A percentile compares a stretch with the other conserved stretches of the same genome.
These are phyloP conservation scores for Cebidichthys violaceus DNA, from an alignment of 2,113 vertebrate species.

Conservation along the genomic window DNA sequence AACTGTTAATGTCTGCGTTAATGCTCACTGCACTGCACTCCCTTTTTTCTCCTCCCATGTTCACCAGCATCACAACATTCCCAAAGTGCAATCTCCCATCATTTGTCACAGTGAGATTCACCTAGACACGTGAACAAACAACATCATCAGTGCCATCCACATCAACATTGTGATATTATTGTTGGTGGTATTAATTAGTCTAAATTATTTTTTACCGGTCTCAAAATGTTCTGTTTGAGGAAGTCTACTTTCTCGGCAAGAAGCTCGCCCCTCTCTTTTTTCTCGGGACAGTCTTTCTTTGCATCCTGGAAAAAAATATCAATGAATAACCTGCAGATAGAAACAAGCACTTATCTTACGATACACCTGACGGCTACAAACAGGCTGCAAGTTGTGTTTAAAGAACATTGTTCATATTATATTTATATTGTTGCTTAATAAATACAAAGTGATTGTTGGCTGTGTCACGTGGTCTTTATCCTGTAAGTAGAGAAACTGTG, in stretches of 20 bases:
- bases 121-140: constrained; percentile 74
- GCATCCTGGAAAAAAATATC: constrained; percentile 80
- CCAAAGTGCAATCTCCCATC: constrained; percentile 89
- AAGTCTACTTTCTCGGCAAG: constrained; percentile 84
- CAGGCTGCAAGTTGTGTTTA: no score
- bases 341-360: no score
- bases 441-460: no score
- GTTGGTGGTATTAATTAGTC: neutral
- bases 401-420: no score
- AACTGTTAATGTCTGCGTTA: constrained; percentile 76
- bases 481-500: no score
- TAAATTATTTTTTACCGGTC: constrained; percentile 80
- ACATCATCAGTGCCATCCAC: neutral
- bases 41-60: constrained; percentile 39
- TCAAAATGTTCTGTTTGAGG: constrained; percentile 84
- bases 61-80: constrained; percentile 89
- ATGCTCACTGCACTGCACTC: constrained; percentile 79
- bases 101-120: constrained; percentile 80
- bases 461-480: no score
- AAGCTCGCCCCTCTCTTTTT: constrained; percentile 88
- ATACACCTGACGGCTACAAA: no score
- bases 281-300: constrained; percentile 85
- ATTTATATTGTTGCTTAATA: no score
- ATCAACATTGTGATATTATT: neutral
- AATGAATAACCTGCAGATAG: no score